Evolutionary conservation across 1,140 invertebrate species (phyloP).

Genomic region (Drosophila guanche): DNA sequence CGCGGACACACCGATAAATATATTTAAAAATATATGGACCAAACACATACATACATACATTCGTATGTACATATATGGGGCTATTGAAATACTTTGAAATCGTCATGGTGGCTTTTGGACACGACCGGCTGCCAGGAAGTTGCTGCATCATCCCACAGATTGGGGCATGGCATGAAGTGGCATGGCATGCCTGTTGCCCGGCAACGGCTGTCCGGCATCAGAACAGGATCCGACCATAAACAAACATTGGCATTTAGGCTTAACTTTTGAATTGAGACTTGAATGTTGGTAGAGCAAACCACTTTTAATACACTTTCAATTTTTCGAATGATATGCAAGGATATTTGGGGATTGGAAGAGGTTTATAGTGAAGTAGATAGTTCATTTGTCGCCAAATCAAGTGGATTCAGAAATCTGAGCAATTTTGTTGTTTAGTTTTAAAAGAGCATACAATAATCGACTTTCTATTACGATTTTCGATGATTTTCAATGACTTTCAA

Average conservation of each 20-base stretch:
- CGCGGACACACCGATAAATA: slow-evolving; percentile 18
- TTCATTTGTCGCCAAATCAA: too few species aligned
- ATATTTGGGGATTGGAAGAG: too few species aligned
- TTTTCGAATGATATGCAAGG: neutral
- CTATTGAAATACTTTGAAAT: slow-evolving; percentile 13
- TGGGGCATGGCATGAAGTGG: neutral
- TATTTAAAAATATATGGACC: slow-evolving; percentile 2
- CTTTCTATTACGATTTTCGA: too few species aligned
- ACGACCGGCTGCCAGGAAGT: slow-evolving; percentile 22
- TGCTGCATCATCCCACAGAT: slow-evolving; percentile 10
- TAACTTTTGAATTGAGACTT: neutral
- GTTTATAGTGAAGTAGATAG: too few species aligned
- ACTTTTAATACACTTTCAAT: neutral
- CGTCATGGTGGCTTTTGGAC: slow-evolving; percentile 17
- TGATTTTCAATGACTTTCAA: too few species aligned
- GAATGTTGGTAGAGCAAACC: neutral
- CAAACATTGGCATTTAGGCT: neutral
- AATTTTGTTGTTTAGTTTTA: too few species aligned
- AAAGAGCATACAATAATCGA: too few species aligned
- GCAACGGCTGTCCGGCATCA: neutral
- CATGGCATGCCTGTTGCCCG: slow-evolving; percentile 22
- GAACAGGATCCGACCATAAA: neutral
- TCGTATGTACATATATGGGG: neutral
- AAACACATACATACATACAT: neutral
- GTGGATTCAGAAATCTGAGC: too few species aligned